A percentile compares a stretch with the other conserved stretches of the same genome.
Evolutionary conservation across 2,797 vertebrate species (phyloP).

Genomic region (Sebastes matsubarae): DNA sequence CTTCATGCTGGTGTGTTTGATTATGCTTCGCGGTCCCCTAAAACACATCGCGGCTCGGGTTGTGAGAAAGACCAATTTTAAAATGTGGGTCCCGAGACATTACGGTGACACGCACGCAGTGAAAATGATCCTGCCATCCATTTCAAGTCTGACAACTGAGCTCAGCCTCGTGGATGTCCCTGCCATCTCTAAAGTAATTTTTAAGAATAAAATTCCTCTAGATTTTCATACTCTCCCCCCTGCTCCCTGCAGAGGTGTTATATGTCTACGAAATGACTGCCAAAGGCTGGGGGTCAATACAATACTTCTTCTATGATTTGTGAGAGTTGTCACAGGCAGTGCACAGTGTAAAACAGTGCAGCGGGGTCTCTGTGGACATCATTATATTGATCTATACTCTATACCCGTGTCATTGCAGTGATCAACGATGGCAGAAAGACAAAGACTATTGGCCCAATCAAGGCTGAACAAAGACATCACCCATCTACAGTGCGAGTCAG

Average conservation of each 20-base stretch:
- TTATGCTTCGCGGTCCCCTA: background rate
- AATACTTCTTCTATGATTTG: constrained; percentile 58
- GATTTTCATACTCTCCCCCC: constrained; percentile 25
- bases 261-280: constrained; percentile 53
- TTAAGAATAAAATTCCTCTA: constrained; percentile 35
- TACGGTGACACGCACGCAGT: background rate
- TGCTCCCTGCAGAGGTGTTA: constrained; percentile 37
- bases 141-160: constrained; percentile 39
- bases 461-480: constrained; percentile 51
- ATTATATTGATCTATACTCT: constrained; percentile 60
- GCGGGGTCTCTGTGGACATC: constrained; percentile 42
- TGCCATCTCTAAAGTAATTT: constrained; percentile 44
- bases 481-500: constrained; percentile 8
- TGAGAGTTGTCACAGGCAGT: constrained; percentile 32
- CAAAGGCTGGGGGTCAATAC: constrained; percentile 51
- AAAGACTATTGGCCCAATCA: constrained; percentile 50
- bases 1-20: constrained; percentile 14
- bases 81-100: constrained; percentile 25
- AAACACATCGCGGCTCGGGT: background rate
- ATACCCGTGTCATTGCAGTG: constrained; percentile 40
- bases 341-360: constrained; percentile 35
- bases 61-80: constrained; percentile 14
- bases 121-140: constrained; percentile 38
- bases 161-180: constrained; percentile 26
- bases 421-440: constrained; percentile 53